Percentiles rank a stretch among this genome's conserved stretches.
phyloP scores from a whole-genome alignment of 1,140 invertebrate species.

The Pemphigus obesinymphae region DNA sequence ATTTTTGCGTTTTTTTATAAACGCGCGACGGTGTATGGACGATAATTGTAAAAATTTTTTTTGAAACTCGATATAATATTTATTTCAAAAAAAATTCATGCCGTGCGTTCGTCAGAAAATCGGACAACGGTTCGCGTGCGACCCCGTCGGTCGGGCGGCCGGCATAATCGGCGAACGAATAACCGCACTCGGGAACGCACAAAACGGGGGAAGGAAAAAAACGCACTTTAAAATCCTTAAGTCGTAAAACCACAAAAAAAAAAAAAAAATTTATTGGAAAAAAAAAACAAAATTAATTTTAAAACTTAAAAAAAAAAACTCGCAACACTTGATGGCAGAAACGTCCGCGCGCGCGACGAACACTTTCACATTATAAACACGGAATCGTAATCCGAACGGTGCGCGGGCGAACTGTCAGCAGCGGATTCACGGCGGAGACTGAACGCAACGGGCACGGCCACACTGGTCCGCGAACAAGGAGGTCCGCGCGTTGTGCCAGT shows the following conservation, averaged over 20 bases:
- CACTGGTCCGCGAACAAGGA: not conserved
- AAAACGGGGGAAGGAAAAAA: not conserved
- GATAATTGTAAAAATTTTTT: not conserved
- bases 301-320: slow-evolving; percentile 1
- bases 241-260: not conserved
- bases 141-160: not conserved
- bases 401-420: slow-evolving; percentile 4
- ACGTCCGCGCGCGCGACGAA: slow-evolving; percentile 16
- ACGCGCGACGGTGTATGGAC: not conserved
- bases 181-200: not conserved
- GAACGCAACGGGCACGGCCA: slow-evolving; percentile 2
- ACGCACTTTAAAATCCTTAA: not conserved
- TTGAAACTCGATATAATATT: not conserved
- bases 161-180: not conserved
- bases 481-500: slow-evolving; percentile 1
- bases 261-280: not conserved
- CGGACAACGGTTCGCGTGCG: not conserved
- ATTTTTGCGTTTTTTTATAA: slow-evolving; percentile 3
- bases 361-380: slow-evolving; percentile 17
- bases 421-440: slow-evolving; percentile 29
- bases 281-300: not conserved
- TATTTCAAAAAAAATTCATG: not conserved
- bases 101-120: slow-evolving; percentile 26
- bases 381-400: not conserved
- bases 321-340: not conserved